Evolutionary conservation across 2,888 invertebrate genomes (phyloP), one percentile per base, ranked within the genome.

Genomic region (Agelastica alni): DNA sequence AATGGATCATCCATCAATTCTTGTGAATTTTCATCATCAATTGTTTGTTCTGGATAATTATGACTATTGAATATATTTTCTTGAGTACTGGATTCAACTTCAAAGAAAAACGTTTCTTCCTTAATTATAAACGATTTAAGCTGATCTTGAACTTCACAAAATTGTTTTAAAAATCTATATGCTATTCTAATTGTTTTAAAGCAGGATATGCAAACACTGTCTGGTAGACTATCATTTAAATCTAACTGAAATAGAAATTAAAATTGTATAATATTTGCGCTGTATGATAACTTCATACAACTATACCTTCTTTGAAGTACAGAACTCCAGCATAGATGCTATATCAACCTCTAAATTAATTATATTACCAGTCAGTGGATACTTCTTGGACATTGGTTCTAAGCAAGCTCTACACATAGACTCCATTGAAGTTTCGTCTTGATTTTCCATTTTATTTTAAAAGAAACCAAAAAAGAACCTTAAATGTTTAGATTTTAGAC

Each of bases 171-270:
- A 17, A 37, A 37, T 20, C 18, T 10, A 20, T 37, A 37, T n/a
- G 37, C 18, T 4, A 12, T 18, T 18, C 37, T 9, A 18, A 37
- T 18, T 10, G 37, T 20, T 2, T 10, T 37, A 7, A 17, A 37
- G 10, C 37, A 37, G 12, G 12, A 20, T 2, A 6, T 20, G 18
- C 37, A 37, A n/a, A 37, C 12, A 6, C 18, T 17, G n/a, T 18
- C 12, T 17, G 37, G 37, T 10, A 37, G 12, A 5, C 18, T 12
- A 5, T 37, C 10, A 10, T 6, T 37, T 37, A 12, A n/a, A 43
- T 52, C 18, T 12, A 51, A 26, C 14, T 51, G 28, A 32, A 47
- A 36, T 36, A 34, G 3, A 12, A n/a, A 28, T 12, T 26, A 26
- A 14, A 6, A n/a, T n/a, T n/a, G n/a, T n/a, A n/a, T n/a, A n/a